Conservation (phyloP, 2,888 invertebrate species). For the Acheta domesticus region DNA sequence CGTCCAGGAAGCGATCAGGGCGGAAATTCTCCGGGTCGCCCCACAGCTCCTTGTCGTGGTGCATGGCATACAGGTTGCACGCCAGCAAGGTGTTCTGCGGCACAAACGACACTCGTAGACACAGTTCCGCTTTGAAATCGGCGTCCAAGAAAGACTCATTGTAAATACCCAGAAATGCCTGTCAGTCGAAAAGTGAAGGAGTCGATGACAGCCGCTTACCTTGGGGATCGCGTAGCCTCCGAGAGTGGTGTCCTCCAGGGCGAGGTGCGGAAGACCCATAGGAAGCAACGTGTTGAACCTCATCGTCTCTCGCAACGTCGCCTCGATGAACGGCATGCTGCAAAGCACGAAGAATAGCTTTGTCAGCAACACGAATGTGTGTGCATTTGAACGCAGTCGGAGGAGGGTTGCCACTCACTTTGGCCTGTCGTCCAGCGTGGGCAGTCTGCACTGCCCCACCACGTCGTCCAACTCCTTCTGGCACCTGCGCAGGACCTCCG, state of each 20-base stretch:
- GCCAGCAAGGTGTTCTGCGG: slow-evolving; percentile 54
- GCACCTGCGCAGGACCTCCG: slow-evolving; percentile 67
- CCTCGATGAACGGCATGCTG: slow-evolving; percentile 61
- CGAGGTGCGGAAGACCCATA: slow-evolving; percentile 56
- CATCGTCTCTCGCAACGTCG: slow-evolving; percentile 59
- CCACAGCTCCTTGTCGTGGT: slow-evolving; percentile 59
- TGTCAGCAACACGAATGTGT: too few relatives aligned
- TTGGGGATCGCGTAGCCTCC: slow-evolving; percentile 58
- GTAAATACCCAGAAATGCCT: too few relatives aligned
- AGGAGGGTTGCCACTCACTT: slow-evolving; percentile 52
- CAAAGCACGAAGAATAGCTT: slow-evolving; percentile 34
- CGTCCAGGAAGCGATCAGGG: slow-evolving; percentile 63
- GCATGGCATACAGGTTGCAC: slow-evolving; percentile 54
- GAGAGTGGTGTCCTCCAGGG: slow-evolving; percentile 52
- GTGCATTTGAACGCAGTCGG: too few relatives aligned
- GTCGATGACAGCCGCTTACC: slow-evolving; percentile 40
- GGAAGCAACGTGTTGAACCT: slow-evolving; percentile 61
- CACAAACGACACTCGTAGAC: too few relatives aligned
- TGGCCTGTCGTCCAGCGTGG: slow-evolving; percentile 65
- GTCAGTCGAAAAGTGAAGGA: background rate
- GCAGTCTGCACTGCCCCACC: slow-evolving; percentile 64
- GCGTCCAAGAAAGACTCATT: too few relatives aligned
- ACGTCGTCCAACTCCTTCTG: slow-evolving; percentile 74
- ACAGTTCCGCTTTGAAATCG: too few relatives aligned
- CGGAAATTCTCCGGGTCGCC: slow-evolving; percentile 62